Evolutionary conservation across 2,113 vertebrate species (phyloP), one percentile per base, ranked within the genome.

Genomic region (Caretta caretta): DNA sequence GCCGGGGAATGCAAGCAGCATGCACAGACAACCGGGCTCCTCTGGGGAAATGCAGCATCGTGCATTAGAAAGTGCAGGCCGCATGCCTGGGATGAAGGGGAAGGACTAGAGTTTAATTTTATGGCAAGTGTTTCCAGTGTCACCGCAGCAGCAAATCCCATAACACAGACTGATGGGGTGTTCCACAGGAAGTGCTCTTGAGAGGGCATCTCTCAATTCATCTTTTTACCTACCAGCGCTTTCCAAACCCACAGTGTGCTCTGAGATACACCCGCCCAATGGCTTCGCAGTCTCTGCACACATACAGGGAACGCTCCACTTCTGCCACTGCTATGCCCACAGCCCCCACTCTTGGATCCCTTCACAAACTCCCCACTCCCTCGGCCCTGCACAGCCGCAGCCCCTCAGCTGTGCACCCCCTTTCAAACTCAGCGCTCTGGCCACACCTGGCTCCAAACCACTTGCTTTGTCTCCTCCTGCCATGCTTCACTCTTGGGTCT

Each of bases 31-130:
- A 20, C 49, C 46, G 24, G 49, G 50, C n/a, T 20, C 10, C 31
- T 69, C 62, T 20, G 9, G 35, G 62, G 62, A 69, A 69, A n/a
- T 19, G 31, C 35, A n/a, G 35, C 56, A 78, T 46, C 17, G 49
- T 1, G 0, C 25, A 8, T 27, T 0, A 0, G 88, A 0, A 6
- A 25, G 51, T 69, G 0, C 0, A 25, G 49, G 50, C 80, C 6
- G 51, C 6, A 17, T 53, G 51, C 1, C 42, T 42, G 42, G 42
- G 42, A 42, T 42, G 42, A 42, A 42, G 42, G 42, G 42, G 42
- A 42, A 42, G 17, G 51, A 90, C 72, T 86, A 25, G 42, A 82
- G 84, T 1, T 1, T 0, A 1, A 16, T 35, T 57, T 22, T 75
- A 19, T 51, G 38, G 54, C 82, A 75, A 42, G 19, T 53, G 51